These are phyloP conservation scores for Trissolcus japonicus DNA, from an alignment of 2,888 invertebrate genomes.

Conservation along the genomic window DNA sequence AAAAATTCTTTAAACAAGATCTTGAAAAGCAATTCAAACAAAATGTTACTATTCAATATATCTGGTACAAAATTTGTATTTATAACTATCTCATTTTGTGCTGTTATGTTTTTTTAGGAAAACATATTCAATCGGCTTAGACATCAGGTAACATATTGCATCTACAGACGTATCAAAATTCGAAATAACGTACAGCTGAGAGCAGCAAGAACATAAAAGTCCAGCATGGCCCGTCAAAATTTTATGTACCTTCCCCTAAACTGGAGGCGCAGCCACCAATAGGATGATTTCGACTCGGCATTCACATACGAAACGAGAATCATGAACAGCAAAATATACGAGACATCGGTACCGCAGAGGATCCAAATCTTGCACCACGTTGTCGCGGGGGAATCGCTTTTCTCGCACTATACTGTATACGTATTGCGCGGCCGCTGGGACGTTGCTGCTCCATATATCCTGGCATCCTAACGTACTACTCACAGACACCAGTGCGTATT, in stretches of 20 bases:
- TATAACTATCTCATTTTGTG: no score
- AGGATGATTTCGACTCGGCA: conserved; percentile 55
- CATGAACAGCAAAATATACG: conserved; percentile 47
- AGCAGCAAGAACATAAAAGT: conserved; percentile 29
- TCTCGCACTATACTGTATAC: conserved; percentile 20
- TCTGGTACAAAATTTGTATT: no score
- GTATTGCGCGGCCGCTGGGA: conserved; percentile 48
- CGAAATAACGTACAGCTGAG: conserved; percentile 1
- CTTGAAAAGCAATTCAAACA: no score
- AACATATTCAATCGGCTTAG: conserved; percentile 8
- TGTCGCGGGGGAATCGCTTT: conserved; percentile 46
- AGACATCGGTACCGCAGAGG: conserved; percentile 39
- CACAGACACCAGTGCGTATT: conserved; percentile 23
- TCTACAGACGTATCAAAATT: conserved; percentile 24
- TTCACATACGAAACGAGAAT: conserved; percentile 46
- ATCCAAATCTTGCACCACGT: conserved; percentile 33
- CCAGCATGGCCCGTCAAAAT: conserved; percentile 15
- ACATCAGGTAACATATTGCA: conserved; percentile 24
- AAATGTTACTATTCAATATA: no score
- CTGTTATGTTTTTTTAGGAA: no score
- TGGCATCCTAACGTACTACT: conserved; percentile 36
- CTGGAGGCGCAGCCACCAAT: conserved; percentile 55
- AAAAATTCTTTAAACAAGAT: no score
- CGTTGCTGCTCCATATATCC: conserved; percentile 46
- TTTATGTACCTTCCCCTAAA: conserved; percentile 23